These are phyloP conservation scores for Leptobrachium ailaonicum DNA, from an alignment of 2,113 vertebrate genomes.

Conservation along the genomic window DNA sequence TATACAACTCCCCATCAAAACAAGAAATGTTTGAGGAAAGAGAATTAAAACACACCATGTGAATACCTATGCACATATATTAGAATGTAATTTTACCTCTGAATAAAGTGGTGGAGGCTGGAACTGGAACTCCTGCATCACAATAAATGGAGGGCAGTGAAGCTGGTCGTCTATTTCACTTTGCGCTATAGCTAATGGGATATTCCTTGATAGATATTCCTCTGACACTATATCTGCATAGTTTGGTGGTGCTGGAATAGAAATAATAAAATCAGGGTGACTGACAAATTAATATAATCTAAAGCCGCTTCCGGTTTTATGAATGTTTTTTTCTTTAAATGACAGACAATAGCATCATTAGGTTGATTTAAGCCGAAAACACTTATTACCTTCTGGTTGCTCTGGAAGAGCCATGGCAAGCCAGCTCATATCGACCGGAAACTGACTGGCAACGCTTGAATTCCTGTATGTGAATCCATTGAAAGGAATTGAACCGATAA, in stretches of 20 bases:
- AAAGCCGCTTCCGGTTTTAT: not conserved
- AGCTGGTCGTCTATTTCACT: constrained; percentile 64
- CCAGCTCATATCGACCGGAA: constrained; percentile 77
- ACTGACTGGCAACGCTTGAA: constrained; percentile 69
- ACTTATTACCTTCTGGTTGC: constrained; percentile 75
- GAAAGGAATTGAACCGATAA: constrained; percentile 79
- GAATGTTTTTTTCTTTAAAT: not conserved
- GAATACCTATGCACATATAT: too few relatives aligned
- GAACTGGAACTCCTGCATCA: constrained; percentile 77
- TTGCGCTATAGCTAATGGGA: constrained; percentile 59
- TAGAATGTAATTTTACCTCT: constrained; percentile 65
- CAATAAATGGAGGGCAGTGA: constrained; percentile 68
- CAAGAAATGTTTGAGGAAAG: too few relatives aligned
- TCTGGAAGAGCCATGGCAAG: constrained; percentile 73
- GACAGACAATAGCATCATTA: not conserved
- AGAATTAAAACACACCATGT: too few relatives aligned
- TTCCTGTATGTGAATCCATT: constrained; percentile 72
- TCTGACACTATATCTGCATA: constrained; percentile 79
- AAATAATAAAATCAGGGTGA: not conserved
- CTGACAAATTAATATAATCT: not conserved
- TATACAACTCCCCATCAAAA: too few relatives aligned
- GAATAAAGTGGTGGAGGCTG: constrained; percentile 82
- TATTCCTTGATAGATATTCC: constrained; percentile 70
- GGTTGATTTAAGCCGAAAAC: not conserved
- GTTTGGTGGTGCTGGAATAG: constrained; percentile 74